These are phyloP conservation scores for Ornithoptera priamus DNA, from an alignment of 2,888 invertebrate species.

Conservation along the genomic window DNA sequence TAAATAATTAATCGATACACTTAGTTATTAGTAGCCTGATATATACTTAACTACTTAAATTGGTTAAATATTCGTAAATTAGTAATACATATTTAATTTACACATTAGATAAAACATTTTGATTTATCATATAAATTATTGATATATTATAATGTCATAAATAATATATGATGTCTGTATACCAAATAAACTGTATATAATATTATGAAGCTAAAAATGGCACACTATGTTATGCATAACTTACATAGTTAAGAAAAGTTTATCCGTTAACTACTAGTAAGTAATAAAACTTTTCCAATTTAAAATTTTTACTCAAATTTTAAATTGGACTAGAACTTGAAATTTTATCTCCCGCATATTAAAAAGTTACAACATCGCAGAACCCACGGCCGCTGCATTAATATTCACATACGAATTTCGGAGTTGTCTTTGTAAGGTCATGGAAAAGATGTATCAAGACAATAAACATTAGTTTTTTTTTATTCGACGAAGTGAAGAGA, in stretches of 20 bases:
- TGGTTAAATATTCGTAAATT: too few species aligned
- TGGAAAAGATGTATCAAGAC: not conserved
- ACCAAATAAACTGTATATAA: not conserved
- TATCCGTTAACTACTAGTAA: slow-evolving; percentile 24
- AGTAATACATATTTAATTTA: too few species aligned
- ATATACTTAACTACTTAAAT: too few species aligned
- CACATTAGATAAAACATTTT: too few species aligned
- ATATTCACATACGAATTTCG: slow-evolving; percentile 17
- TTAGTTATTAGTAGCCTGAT: too few species aligned
- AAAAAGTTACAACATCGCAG: slow-evolving; percentile 23
- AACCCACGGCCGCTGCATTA: slow-evolving; percentile 13
- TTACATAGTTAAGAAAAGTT: slow-evolving; percentile 17
- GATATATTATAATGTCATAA: not conserved
- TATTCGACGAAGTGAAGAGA: not conserved
- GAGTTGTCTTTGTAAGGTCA: not conserved
- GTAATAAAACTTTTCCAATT: slow-evolving; percentile 27
- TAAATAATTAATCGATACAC: too few species aligned
- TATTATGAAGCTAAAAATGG: not conserved
- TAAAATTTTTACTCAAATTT: slow-evolving; percentile 10
- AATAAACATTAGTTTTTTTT: not conserved
- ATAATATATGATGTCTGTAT: not conserved
- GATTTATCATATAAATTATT: too few species aligned
- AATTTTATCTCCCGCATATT: slow-evolving; percentile 26
- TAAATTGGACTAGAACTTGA: slow-evolving; percentile 11
- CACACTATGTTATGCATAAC: slow-evolving; percentile 8